A percentile compares a stretch with the other conserved stretches of the same genome.
These are phyloP conservation scores for Netelia fuscicornis DNA, from an alignment of 2,888 invertebrate species.

Conservation along the genomic window DNA sequence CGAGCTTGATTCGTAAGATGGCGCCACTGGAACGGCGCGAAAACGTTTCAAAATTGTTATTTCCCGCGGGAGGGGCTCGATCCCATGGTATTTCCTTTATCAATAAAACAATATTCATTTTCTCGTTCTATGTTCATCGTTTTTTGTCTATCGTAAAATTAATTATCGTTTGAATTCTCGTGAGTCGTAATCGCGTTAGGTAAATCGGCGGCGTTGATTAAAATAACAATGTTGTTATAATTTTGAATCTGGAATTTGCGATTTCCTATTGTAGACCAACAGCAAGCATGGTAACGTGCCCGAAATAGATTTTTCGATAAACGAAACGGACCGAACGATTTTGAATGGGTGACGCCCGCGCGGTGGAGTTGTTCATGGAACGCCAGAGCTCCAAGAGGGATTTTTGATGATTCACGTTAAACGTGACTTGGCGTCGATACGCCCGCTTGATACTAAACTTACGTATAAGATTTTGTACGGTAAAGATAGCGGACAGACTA, in stretches of 20 bases:
- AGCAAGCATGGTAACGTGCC: neutral
- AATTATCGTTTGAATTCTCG: slow-evolving; percentile 28
- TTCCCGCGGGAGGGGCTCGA: too few relatives aligned
- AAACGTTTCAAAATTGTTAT: too few relatives aligned
- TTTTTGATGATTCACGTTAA: slow-evolving; percentile 61
- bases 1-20: slow-evolving; percentile 14
- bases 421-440: slow-evolving; percentile 59
- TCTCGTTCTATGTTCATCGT: neutral
- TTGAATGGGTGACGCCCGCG: slow-evolving; percentile 6
- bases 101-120: too few relatives aligned
- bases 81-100: too few relatives aligned
- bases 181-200: neutral
- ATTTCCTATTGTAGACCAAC: too few relatives aligned
- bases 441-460: slow-evolving; percentile 8
- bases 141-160: slow-evolving; percentile 1
- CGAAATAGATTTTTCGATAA: slow-evolving; percentile 17
- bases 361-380: neutral
- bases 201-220: neutral
- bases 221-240: too few relatives aligned
- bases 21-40: neutral
- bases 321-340: slow-evolving; percentile 28
- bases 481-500: slow-evolving; percentile 7
- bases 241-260: too few relatives aligned
- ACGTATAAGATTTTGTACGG: neutral
- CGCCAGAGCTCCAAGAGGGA: slow-evolving; percentile 6